Base-by-base conservation (phyloP, 1,140 invertebrate genomes). In the Zophobas atratus region DNA sequence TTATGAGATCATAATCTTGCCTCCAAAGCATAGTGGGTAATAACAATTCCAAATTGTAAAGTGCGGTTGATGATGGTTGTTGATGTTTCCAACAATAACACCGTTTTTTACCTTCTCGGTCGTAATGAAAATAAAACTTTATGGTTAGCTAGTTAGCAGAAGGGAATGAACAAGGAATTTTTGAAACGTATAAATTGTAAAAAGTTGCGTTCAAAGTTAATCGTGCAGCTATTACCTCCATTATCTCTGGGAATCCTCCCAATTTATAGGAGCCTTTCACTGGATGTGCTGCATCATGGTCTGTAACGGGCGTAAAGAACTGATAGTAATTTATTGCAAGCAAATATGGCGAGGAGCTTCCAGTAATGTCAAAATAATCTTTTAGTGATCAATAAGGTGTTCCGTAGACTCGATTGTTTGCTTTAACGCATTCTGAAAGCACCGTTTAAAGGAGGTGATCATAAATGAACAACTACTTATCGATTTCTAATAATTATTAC, bases 181-280 rank as follows among this genome's bases (percentile, higher is more conserved):
- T 1, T 60, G 43, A 60, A 36, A 60, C 35, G 35, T 60, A 36
- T 3, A 35, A 60, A 35, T 60, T 60, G 56, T 35, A 60, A 60
- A 2, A 60, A 60, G 36, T 36, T 60, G 36, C 36, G 38, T 60
- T 60, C 38, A 35, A 35, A 60, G 36, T 60, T 60, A 60, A 60
- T 60, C 56, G 56, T 60, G 36, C 56, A 60, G 33, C 43, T 38
- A 38, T 35, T 38, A 60, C 6, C 38, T 32, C 56, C 33, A 60
- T 60, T 60, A 60, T 60, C 56, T 60, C 33, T 60, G 56, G 56
- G 56, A 60, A 60, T 60, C 33, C 38, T 60, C 6, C 36, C 56
- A 60, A 60, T 60, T 60, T 60, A 60, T 60, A 38, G 56, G 2
- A 60, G 56, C 56, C 56, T 36, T 60, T 60, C 56, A 60, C 56